These are phyloP conservation scores for Corythucha ciliata DNA, from an alignment of 2,888 invertebrate species.

Conservation along the genomic window DNA sequence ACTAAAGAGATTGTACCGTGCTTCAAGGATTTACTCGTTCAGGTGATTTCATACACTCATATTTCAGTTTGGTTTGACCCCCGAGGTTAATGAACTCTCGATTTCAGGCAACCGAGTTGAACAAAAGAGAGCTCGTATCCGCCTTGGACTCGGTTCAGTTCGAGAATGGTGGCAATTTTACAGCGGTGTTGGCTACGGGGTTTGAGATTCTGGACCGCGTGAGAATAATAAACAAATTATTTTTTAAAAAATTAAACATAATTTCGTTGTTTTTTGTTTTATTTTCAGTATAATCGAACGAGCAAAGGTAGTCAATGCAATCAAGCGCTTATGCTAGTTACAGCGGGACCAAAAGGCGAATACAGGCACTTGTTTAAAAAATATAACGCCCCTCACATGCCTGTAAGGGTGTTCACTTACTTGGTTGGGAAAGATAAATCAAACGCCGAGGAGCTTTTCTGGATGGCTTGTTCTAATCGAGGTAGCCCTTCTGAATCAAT, in stretches of 20 bases:
- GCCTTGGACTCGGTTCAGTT: constrained; percentile 64
- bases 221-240: constrained; percentile 37
- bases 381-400: constrained; percentile 89
- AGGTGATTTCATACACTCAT: constrained; percentile 46
- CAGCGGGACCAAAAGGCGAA: constrained; percentile 75
- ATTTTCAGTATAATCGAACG: constrained; percentile 66
- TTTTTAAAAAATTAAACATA: no score
- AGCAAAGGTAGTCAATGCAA: constrained; percentile 89
- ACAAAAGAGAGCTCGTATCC: constrained; percentile 68
- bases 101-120: constrained; percentile 70
- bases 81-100: no score
- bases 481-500: constrained; percentile 61
- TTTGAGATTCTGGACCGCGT: constrained; percentile 87
- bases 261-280: constrained; percentile 15
- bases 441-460: constrained; percentile 73
- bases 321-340: constrained; percentile 95
- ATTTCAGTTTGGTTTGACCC: not conserved
- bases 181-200: constrained; percentile 80
- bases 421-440: constrained; percentile 88
- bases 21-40: constrained; percentile 80
- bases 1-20: constrained; percentile 80
- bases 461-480: constrained; percentile 96
- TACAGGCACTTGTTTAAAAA: constrained; percentile 58
- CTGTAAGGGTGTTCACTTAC: constrained; percentile 93
- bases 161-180: constrained; percentile 71